Percentiles rank a stretch among this genome's conserved stretches.
Evolutionary conservation across 2,888 invertebrate genomes (phyloP).

Genomic region (Cynaeus angustus): DNA sequence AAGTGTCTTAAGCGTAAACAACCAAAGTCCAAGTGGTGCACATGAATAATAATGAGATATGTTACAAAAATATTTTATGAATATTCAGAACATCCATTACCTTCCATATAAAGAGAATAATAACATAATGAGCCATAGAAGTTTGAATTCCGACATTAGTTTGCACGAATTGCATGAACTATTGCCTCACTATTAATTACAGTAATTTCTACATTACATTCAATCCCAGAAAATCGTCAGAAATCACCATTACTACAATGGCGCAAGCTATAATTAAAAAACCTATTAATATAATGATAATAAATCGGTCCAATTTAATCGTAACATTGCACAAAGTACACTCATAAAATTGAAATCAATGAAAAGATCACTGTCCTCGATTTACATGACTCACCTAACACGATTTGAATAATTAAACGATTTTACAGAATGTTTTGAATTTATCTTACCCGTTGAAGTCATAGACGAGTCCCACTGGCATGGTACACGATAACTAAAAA

Average conservation of each 20-base stretch:
- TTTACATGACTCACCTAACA: slow-evolving; percentile 28
- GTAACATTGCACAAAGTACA: background rate
- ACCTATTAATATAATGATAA: slow-evolving; percentile 24
- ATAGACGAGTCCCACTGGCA: slow-evolving; percentile 77
- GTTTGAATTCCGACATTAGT: slow-evolving; percentile 18
- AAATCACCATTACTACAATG: slow-evolving; percentile 20
- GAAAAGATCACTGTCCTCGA: slow-evolving; percentile 24
- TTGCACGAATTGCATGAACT: slow-evolving; percentile 34
- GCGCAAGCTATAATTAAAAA: slow-evolving; percentile 20
- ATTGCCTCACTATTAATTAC: slow-evolving; percentile 35
- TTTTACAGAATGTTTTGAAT: slow-evolving; percentile 17
- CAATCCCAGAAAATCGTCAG: slow-evolving; percentile 4
- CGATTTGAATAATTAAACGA: slow-evolving; percentile 26
- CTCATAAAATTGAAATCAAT: slow-evolving; percentile 7
- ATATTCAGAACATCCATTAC: background rate
- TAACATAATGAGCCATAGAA: slow-evolving; percentile 1
- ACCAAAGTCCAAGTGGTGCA: too few species aligned
- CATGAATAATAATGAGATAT: too few species aligned
- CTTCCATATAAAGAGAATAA: background rate
- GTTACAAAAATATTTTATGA: background rate
- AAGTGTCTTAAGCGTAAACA: too few species aligned
- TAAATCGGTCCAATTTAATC: background rate
- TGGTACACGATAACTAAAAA: slow-evolving; percentile 58
- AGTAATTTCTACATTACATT: slow-evolving; percentile 26
- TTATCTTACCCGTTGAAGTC: slow-evolving; percentile 75